These are phyloP conservation scores for Oryctes rhinoceros DNA, from an alignment of 1,140 invertebrate genomes.

Conservation along the genomic window DNA sequence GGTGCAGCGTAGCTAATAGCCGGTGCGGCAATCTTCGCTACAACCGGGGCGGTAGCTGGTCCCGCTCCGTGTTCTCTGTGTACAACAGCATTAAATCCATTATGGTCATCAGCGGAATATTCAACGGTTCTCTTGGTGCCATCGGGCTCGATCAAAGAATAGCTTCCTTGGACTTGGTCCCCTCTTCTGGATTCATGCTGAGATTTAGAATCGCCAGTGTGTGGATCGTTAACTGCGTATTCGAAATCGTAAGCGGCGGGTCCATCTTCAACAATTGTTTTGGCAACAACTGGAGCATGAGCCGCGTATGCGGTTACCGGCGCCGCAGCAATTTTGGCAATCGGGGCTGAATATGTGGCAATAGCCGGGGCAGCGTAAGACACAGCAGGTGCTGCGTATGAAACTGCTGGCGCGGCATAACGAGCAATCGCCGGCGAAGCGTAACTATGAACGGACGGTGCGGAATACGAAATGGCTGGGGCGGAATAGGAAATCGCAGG, in stretches of 20 bases:
- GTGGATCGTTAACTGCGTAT: conserved; percentile 65
- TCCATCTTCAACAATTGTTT: neutral
- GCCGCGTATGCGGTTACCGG: conserved; percentile 25
- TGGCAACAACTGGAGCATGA: conserved; percentile 29
- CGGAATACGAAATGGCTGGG: conserved; percentile 9
- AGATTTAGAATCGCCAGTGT: conserved; percentile 64
- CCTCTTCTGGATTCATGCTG: conserved; percentile 49
- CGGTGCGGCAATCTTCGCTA: conserved; percentile 34
- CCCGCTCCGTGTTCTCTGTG: no score
- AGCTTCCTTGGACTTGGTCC: no score
- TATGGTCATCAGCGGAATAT: neutral
- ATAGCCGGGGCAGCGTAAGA: conserved; percentile 33
- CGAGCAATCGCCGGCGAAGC: neutral
- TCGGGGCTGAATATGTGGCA: neutral
- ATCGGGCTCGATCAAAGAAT: conserved; percentile 59
- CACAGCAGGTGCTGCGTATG: conserved; percentile 26
- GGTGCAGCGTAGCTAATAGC: conserved; percentile 14
- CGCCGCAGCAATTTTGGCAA: conserved; percentile 25
- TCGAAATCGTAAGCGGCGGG: conserved; percentile 63
- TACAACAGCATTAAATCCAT: no score
- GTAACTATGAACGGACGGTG: neutral
- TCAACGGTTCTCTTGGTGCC: conserved; percentile 62
- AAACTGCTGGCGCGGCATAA: conserved; percentile 22
- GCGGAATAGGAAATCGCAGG: conserved; percentile 23
- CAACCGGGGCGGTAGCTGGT: neutral